A percentile compares a stretch with the other conserved stretches of the same genome.
Conservation (phyloP, 2,888 invertebrate genomes). For the Pyralis farinalis region DNA sequence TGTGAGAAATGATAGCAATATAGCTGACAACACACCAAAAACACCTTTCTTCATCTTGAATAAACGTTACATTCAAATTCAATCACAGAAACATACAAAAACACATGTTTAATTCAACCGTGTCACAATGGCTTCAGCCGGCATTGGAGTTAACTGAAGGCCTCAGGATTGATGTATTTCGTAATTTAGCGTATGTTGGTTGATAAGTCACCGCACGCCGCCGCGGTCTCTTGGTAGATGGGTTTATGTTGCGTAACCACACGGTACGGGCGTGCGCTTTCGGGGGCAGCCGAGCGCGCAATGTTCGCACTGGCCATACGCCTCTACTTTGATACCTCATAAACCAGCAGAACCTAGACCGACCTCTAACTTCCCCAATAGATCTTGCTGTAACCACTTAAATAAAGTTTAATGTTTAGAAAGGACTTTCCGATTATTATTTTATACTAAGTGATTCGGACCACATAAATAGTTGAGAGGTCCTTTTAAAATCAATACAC, state of each 20-base stretch:
- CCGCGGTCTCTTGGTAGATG: constrained; percentile 23
- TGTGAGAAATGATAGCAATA: constrained; percentile 45
- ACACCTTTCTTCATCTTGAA: constrained; percentile 48
- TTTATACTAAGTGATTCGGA: no score
- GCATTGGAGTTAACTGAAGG: constrained; percentile 57
- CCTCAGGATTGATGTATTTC: constrained; percentile 56
- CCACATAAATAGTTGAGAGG: no score
- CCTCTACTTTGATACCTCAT: constrained; percentile 22
- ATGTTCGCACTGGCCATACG: constrained; percentile 43
- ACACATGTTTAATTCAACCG: constrained; percentile 44
- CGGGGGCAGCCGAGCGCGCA: constrained; percentile 56
- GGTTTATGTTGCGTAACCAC: constrained; percentile 39
- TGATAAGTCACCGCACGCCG: constrained; percentile 37
- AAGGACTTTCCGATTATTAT: no score
- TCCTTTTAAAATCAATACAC: no score
- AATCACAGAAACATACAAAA: constrained; percentile 49
- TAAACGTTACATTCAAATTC: constrained; percentile 33
- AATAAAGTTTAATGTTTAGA: no score
- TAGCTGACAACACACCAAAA: constrained; percentile 37
- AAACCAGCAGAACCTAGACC: constrained; percentile 20
- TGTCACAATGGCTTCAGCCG: constrained; percentile 51
- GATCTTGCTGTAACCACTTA: no score
- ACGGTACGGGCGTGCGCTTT: constrained; percentile 57
- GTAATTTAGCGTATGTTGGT: constrained; percentile 44
- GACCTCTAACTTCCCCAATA: constrained; percentile 17